A percentile compares a stretch with the other conserved stretches of the same genome.
phyloP scores from a whole-genome alignment of 2,888 invertebrate species.

The Xanthostigma xanthostigma region DNA sequence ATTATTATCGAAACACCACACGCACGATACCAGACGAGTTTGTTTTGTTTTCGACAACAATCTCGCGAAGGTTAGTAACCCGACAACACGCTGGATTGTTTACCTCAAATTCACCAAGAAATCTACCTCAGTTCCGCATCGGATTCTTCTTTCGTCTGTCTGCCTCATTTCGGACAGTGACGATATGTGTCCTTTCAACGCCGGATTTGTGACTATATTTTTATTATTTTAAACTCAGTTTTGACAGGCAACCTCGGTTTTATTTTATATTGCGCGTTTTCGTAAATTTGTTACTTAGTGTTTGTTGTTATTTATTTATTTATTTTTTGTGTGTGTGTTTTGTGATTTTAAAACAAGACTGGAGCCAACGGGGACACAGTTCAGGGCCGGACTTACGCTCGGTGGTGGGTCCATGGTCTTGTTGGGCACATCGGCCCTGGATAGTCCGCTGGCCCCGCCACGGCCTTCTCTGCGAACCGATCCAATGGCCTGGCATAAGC shows the following conservation, averaged over 20 bases:
- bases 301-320: conserved; percentile 6
- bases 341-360: conserved; percentile 30
- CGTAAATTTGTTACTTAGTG: conserved; percentile 1
- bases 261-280: not conserved
- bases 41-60: conserved; percentile 26
- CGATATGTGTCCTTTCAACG: no score
- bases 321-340: conserved; percentile 24
- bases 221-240: no score
- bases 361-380: conserved; percentile 41
- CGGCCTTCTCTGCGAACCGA: conserved; percentile 27
- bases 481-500: conserved; percentile 62
- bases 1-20: no score
- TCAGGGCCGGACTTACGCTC: conserved; percentile 22
- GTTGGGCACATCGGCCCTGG: conserved; percentile 16
- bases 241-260: no score
- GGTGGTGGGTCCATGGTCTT: conserved; percentile 23
- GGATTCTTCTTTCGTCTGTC: no score
- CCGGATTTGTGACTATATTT: no score
- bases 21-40: conserved; percentile 22
- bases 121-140: no score
- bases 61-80: conserved; percentile 26
- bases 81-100: conserved; percentile 31
- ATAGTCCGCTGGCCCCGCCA: conserved; percentile 40
- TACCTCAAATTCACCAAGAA: conserved; percentile 16
- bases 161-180: no score